These are phyloP conservation scores for Tenodera sinensis DNA, from an alignment of 2,888 invertebrate genomes.

Conservation along the genomic window DNA sequence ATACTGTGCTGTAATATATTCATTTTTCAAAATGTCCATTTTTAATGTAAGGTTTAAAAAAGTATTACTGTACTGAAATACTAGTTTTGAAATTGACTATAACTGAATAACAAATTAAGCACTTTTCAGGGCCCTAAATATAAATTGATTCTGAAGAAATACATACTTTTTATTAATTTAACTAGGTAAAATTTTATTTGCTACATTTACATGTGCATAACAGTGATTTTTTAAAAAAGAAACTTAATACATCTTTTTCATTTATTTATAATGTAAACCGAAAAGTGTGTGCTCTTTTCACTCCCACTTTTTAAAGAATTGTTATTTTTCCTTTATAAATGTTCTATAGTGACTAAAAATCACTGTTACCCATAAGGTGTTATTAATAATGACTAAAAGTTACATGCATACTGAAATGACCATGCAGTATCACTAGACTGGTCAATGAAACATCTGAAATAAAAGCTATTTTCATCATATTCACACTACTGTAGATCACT, in stretches of 20 bases:
- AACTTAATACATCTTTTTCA: background rate
- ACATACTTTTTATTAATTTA: background rate
- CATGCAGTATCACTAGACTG: constrained; percentile 10
- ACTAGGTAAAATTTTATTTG: background rate
- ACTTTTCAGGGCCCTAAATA: background rate
- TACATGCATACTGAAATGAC: constrained; percentile 4
- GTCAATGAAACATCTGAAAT: background rate
- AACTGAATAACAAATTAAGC: background rate
- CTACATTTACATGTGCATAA: background rate
- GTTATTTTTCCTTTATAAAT: background rate
- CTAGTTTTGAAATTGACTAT: background rate
- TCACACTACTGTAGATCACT: constrained; percentile 4
- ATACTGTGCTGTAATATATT: background rate
- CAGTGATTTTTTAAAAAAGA: background rate
- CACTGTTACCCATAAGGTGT: background rate
- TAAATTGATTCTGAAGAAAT: background rate
- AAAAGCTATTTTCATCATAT: constrained; percentile 1
- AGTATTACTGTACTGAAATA: background rate
- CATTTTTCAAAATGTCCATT: background rate
- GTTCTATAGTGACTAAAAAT: background rate
- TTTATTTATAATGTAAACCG: background rate
- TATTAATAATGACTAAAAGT: background rate
- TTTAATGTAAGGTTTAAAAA: background rate
- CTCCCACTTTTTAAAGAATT: background rate
- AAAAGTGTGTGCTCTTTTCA: background rate